These are phyloP conservation scores for Napeogenes sylphis DNA, from an alignment of 2,888 invertebrate species.

Conservation along the genomic window DNA sequence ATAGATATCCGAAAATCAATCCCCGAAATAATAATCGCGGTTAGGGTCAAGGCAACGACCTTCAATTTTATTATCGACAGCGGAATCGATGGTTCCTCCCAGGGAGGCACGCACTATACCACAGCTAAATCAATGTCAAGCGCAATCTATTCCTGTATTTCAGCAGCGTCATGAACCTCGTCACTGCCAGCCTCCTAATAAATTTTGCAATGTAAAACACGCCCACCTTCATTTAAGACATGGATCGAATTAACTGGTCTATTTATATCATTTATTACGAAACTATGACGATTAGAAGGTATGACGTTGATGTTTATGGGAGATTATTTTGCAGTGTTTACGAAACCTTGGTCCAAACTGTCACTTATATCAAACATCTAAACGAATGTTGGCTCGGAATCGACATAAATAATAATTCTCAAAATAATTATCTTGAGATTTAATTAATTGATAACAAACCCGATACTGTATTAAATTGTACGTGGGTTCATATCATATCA, in stretches of 20 bases:
- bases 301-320: slow-evolving; percentile 25
- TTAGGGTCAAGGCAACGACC: slow-evolving; percentile 29
- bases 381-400: slow-evolving; percentile 20
- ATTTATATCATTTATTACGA: slow-evolving; percentile 26
- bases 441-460: too few relatives aligned
- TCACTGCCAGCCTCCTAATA: slow-evolving; percentile 12
- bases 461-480: too few relatives aligned
- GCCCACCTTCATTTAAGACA: slow-evolving; percentile 17
- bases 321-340: slow-evolving; percentile 21
- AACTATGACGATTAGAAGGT: slow-evolving; percentile 16
- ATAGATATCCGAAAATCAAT: slow-evolving; percentile 14
- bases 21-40: slow-evolving; percentile 15
- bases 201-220: slow-evolving; percentile 12
- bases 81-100: slow-evolving; percentile 20
- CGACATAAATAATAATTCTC: too few relatives aligned
- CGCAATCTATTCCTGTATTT: slow-evolving; percentile 25
- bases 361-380: slow-evolving; percentile 14
- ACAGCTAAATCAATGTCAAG: slow-evolving; percentile 26
- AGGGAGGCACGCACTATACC: slow-evolving; percentile 16
- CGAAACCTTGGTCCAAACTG: slow-evolving; percentile 26
- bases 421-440: too few relatives aligned
- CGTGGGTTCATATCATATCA: too few relatives aligned
- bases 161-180: slow-evolving; percentile 25
- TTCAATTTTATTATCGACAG: slow-evolving; percentile 7
- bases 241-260: slow-evolving; percentile 21